phyloP scores from a whole-genome alignment of 2,888 invertebrate species.

The Oxyscelio sp. region DNA sequence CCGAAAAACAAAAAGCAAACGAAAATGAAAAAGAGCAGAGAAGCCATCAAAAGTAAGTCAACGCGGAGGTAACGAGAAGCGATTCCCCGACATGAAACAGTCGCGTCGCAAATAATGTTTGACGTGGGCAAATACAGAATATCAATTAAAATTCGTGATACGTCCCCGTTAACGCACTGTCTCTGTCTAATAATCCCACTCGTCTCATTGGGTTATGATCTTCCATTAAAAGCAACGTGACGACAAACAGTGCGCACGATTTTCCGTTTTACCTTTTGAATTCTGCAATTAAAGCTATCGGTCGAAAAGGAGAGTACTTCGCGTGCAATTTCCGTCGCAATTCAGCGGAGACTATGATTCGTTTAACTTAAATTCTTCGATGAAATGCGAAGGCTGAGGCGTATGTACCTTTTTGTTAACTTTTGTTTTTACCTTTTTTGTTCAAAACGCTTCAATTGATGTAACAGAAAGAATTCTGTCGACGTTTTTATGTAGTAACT shows the following conservation, averaged over 20 bases:
- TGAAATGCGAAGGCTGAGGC: too few relatives aligned
- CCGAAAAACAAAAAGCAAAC: background rate
- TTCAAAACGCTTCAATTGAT: too few relatives aligned
- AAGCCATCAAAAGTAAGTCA: background rate
- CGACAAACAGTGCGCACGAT: too few relatives aligned
- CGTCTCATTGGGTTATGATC: conserved; percentile 46
- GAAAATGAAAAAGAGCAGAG: conserved; percentile 1
- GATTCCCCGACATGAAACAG: background rate
- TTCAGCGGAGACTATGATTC: conserved; percentile 44
- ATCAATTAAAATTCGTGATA: conserved; percentile 46
- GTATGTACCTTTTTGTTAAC: too few relatives aligned
- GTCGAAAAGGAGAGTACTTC: conserved; percentile 50
- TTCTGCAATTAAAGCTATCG: conserved; percentile 58
- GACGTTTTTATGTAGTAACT: too few relatives aligned
- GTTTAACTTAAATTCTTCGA: too few relatives aligned
- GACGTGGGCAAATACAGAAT: conserved; percentile 52
- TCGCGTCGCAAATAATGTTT: conserved; percentile 6
- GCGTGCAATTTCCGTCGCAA: conserved; percentile 47
- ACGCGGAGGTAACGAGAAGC: conserved; percentile 1
- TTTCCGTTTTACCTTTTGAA: conserved; percentile 39
- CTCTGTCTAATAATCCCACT: conserved; percentile 44
- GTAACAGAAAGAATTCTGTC: too few relatives aligned
- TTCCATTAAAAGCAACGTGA: too few relatives aligned
- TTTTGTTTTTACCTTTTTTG: too few relatives aligned
- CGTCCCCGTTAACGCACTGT: conserved; percentile 49